phyloP scores from a whole-genome alignment of 1,140 invertebrate genomes.

The Ctenoplectra terminalis region DNA sequence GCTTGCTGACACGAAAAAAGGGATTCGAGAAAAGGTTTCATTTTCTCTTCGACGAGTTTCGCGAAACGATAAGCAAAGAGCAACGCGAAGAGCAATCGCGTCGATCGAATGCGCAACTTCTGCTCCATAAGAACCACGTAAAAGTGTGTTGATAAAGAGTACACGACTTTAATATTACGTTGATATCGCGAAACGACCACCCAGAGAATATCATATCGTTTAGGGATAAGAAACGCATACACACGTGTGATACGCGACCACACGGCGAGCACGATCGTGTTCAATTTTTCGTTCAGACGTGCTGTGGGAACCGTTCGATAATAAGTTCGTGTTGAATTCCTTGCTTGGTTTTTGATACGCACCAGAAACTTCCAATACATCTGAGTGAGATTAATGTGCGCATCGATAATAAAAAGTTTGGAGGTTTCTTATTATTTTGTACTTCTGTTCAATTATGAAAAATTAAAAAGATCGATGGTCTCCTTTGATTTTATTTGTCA shows the following conservation, averaged over 20 bases:
- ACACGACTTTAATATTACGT: background rate
- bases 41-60: background rate
- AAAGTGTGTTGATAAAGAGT: conserved; percentile 17
- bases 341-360: too few relatives aligned
- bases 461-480: too few relatives aligned
- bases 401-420: too few relatives aligned
- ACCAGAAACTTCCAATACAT: too few relatives aligned
- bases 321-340: too few relatives aligned
- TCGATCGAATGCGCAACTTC: conserved; percentile 6
- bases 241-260: background rate
- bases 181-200: conserved; percentile 6
- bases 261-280: background rate
- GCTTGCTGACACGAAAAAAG: background rate
- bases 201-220: background rate
- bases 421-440: too few relatives aligned
- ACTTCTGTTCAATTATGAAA: too few relatives aligned
- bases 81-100: background rate
- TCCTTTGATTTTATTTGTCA: too few relatives aligned
- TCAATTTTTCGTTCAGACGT: background rate
- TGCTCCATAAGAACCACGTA: background rate
- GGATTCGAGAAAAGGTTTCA: background rate
- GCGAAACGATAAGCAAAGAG: background rate
- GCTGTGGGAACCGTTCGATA: background rate
- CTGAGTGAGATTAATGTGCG: too few relatives aligned
- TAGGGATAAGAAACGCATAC: background rate